These are phyloP conservation scores for Arizona elegans DNA, from an alignment of 2,113 vertebrate genomes.

Conservation along the genomic window DNA sequence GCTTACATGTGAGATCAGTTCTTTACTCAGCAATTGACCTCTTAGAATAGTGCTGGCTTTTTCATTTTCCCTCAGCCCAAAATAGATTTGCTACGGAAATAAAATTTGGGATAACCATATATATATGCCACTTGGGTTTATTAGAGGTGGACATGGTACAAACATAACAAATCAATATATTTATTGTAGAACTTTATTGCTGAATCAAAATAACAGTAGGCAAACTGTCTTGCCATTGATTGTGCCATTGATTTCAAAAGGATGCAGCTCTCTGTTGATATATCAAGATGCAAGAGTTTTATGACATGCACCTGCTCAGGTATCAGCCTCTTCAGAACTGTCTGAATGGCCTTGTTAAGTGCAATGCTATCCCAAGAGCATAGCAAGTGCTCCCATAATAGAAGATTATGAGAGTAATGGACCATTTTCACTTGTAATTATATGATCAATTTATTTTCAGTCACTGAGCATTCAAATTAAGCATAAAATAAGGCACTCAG, in stretches of 20 bases:
- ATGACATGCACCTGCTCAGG: not conserved
- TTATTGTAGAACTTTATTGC: not conserved
- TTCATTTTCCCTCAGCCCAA: not conserved
- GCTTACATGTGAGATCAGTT: not conserved
- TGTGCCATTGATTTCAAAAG: not conserved
- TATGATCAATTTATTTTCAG: not conserved
- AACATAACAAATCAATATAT: not conserved
- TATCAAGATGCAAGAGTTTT: not conserved
- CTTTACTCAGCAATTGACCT: not conserved
- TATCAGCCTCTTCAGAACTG: not conserved
- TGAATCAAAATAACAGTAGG: not conserved
- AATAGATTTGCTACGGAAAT: not conserved
- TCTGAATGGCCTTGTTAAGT: not conserved
- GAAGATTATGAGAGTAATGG: not conserved
- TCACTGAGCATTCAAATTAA: constrained; percentile 14
- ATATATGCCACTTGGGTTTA: not conserved
- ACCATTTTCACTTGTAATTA: not conserved
- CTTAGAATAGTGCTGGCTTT: not conserved
- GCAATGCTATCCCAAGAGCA: not conserved
- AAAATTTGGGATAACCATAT: not conserved
- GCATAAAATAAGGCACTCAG: not conserved
- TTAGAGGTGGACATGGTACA: not conserved
- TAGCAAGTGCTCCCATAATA: not conserved
- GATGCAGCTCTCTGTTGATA: not conserved
- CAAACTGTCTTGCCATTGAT: not conserved